Conservation (phyloP, 2,888 invertebrate species). For the Ochropacha duplaris region DNA sequence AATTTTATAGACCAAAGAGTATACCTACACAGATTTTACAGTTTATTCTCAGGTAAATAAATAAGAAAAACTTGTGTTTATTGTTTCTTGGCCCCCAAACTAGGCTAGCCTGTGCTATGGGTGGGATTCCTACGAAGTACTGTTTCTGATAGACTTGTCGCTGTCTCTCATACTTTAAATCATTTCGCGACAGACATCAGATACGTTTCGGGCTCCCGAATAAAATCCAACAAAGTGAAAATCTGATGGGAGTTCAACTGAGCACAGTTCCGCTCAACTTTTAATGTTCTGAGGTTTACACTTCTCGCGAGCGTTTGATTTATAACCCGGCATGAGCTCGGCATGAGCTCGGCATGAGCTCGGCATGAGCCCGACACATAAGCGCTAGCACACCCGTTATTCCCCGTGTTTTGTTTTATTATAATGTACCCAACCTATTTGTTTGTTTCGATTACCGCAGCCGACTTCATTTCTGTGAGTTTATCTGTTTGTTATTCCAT, state of each 20-base stretch:
- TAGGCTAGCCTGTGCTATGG: too few relatives aligned
- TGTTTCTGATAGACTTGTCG: too few relatives aligned
- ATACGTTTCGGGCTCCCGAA: constrained; percentile 48
- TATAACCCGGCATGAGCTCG: constrained; percentile 29
- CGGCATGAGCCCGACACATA: neutral
- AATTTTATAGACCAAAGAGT: too few relatives aligned
- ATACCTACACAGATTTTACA: too few relatives aligned
- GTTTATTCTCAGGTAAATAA: too few relatives aligned
- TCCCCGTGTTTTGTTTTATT: constrained; percentile 9
- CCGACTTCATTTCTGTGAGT: neutral
- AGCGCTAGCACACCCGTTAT: neutral
- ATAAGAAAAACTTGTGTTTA: too few relatives aligned
- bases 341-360: neutral
- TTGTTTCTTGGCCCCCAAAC: too few relatives aligned
- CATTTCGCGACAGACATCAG: constrained; percentile 36
- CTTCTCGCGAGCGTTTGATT: constrained; percentile 42
- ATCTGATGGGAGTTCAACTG: constrained; percentile 45
- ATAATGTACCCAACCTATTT: constrained; percentile 2
- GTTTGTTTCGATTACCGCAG: neutral
- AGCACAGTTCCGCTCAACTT: constrained; percentile 39
- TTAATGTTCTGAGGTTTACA: constrained; percentile 48
- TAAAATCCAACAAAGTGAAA: constrained; percentile 70
- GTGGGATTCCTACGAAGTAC: too few relatives aligned
- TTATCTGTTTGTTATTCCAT: neutral
- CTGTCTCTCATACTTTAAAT: constrained; percentile 19